A percentile compares a stretch with the other conserved stretches of the same genome.
These are phyloP conservation scores for Drosophila bifasciata DNA, from an alignment of 1,140 invertebrate genomes.

Conservation along the genomic window DNA sequence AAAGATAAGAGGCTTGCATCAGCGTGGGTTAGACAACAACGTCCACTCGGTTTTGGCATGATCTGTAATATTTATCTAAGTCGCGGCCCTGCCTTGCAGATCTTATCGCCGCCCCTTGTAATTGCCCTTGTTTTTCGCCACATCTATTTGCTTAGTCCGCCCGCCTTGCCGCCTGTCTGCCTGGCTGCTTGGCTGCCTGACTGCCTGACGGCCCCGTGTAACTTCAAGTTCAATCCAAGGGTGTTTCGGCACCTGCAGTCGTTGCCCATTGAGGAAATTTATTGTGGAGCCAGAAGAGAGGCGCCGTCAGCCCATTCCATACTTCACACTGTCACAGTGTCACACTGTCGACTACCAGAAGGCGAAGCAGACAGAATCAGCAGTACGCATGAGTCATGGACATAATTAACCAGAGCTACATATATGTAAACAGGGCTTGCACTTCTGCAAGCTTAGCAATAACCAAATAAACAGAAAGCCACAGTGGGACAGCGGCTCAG, in stretches of 20 bases:
- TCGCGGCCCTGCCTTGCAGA: slow-evolving; percentile 1
- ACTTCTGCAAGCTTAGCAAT: slow-evolving; percentile 57
- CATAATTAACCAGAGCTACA: slow-evolving; percentile 30
- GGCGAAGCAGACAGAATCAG: too few relatives aligned
- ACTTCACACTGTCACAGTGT: too few relatives aligned
- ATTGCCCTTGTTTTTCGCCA: slow-evolving; percentile 26
- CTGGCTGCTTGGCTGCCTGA: too few relatives aligned
- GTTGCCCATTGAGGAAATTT: too few relatives aligned
- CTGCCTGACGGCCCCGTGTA: too few relatives aligned
- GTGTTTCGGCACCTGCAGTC: too few relatives aligned
- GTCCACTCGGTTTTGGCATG: slow-evolving; percentile 36
- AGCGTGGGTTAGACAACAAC: not conserved
- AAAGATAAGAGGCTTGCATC: not conserved
- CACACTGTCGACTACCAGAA: too few relatives aligned
- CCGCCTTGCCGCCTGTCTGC: too few relatives aligned
- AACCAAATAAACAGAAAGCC: slow-evolving; percentile 1
- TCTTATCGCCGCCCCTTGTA: slow-evolving; percentile 13
- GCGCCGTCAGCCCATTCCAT: too few relatives aligned
- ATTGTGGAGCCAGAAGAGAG: too few relatives aligned
- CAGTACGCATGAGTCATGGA: slow-evolving; percentile 49
- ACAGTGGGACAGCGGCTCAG: slow-evolving; percentile 5
- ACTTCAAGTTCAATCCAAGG: too few relatives aligned
- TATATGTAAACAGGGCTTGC: slow-evolving; percentile 49
- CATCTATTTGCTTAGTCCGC: slow-evolving; percentile 4
- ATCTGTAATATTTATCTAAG: slow-evolving; percentile 45